Conservation (phyloP, 2,113 vertebrate species). For the Apus apus region DNA sequence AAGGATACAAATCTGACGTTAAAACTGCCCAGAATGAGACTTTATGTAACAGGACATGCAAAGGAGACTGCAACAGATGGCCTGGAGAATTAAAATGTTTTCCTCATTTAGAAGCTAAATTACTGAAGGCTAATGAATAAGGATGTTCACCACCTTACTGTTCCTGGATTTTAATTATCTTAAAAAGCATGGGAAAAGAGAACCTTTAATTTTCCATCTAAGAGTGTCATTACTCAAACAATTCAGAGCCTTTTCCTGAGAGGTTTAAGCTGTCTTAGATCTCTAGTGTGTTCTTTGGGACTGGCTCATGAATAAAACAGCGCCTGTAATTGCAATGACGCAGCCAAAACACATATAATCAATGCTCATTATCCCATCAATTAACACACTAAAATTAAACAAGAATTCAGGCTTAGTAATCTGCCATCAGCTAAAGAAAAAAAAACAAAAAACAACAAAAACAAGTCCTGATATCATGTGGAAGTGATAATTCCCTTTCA, state of each 20-base stretch:
- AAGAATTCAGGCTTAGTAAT: slow-evolving; percentile 65
- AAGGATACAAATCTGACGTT: neutral
- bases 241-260: slow-evolving; percentile 54
- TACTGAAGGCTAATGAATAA: slow-evolving; percentile 68
- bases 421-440: slow-evolving; percentile 28
- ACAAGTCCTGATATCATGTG: slow-evolving; percentile 5
- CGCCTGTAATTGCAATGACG: slow-evolving; percentile 59
- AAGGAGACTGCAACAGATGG: slow-evolving; percentile 69
- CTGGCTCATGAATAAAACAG: slow-evolving; percentile 72
- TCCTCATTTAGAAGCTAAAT: slow-evolving; percentile 66
- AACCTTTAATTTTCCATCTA: slow-evolving; percentile 65
- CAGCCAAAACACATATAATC: slow-evolving; percentile 61
- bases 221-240: slow-evolving; percentile 65
- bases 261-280: slow-evolving; percentile 60
- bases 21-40: neutral
- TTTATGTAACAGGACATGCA: slow-evolving; percentile 29
- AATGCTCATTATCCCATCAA: slow-evolving; percentile 68
- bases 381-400: slow-evolving; percentile 73
- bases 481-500: slow-evolving; percentile 55
- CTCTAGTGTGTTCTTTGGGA: slow-evolving; percentile 40
- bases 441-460: too few relatives aligned
- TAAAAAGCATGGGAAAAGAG: slow-evolving; percentile 47
- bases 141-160: slow-evolving; percentile 61
- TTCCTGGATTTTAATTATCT: slow-evolving; percentile 70
- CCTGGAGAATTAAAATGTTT: slow-evolving; percentile 58